Evolutionary conservation across 2,797 vertebrate genomes (phyloP).

Genomic region (Todus mexicanus): DNA sequence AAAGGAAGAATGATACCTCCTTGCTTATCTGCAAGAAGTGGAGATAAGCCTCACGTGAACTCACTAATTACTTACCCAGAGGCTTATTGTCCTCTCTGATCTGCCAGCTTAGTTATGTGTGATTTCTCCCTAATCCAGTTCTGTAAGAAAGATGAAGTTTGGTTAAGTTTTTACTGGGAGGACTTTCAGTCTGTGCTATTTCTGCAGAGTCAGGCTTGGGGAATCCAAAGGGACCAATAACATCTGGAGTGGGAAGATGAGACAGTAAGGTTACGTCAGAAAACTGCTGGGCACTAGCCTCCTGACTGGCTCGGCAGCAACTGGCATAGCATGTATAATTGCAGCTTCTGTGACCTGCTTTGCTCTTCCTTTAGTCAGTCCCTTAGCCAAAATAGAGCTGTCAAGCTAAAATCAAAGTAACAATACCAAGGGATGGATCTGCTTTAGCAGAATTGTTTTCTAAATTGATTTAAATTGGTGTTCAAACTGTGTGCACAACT

Average conservation of each 20-base stretch:
- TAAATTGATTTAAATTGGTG: conserved; percentile 10
- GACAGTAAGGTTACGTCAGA: not conserved
- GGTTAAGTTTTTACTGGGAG: not conserved
- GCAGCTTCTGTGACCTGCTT: not conserved
- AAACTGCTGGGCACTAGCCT: not conserved
- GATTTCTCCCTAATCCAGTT: not conserved
- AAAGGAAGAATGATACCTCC: not conserved
- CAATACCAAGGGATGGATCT: not conserved
- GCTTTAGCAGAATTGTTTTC: not conserved
- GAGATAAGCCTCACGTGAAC: not conserved
- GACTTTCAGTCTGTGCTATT: not conserved
- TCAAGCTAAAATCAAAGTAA: not conserved
- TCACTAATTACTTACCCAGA: not conserved
- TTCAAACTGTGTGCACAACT: not conserved
- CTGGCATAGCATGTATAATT: not conserved
- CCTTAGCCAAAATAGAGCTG: not conserved
- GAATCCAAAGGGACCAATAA: not conserved
- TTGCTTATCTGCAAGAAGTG: not conserved
- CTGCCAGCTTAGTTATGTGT: not conserved
- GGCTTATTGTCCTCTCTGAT: not conserved
- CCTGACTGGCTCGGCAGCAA: not conserved
- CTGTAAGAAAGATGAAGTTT: not conserved
- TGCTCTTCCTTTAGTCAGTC: not conserved
- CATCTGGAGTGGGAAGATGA: not conserved
- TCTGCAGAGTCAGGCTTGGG: not conserved